Evolutionary conservation across 1,140 invertebrate genomes (phyloP), one percentile per base, ranked within the genome.

Genomic region (Gonatopus flavifemur): DNA sequence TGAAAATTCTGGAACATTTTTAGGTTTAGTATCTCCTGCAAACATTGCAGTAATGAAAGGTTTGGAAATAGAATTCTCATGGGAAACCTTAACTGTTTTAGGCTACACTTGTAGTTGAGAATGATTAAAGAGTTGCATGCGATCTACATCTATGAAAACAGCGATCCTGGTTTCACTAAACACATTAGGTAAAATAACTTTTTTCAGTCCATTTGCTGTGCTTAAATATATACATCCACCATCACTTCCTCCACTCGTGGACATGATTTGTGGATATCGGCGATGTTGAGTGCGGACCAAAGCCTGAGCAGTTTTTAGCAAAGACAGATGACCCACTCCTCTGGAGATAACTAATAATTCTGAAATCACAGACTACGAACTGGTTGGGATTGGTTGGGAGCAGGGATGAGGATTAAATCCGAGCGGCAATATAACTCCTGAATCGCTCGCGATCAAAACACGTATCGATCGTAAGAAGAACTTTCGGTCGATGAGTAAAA

Each of bases 181-280:
- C 3, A 36, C 18, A 48, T 38, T 35, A 36, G 40, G 25, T 38
- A 49, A 10, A 39, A 59, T 46, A 3, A 49, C 20, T 21, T 52
- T 59, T 41, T 47, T 32, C 18, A 59, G 31, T 9, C 44, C 49
- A 44, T 37, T 42, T 41, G 48, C n/a, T 20, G 55, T 55, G n/a
- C 56, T 49, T 24, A 59, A 25, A 41, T 59, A 52, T 18, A 49
- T 37, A 40, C 25, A 59, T 36, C 46, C 49, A 32, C 48, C 56
- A 49, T 24, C 16, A 19, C 25, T 49, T 19, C 41, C 32, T 31
- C 38, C 22, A 21, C 16, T 18, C 15, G 24, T 22, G 21, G 19
- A 20, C 28, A 52, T 44, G 12, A 24, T 19, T 24, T 33, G 49
- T 33, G 32, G 16, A n/a, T 20, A 33, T 33, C 36, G 24, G 8